Percentiles rank a stretch among this genome's conserved stretches.
Evolutionary conservation across 2,113 vertebrate genomes (phyloP).

Genomic region (Cyprinodon tularosa): DNA sequence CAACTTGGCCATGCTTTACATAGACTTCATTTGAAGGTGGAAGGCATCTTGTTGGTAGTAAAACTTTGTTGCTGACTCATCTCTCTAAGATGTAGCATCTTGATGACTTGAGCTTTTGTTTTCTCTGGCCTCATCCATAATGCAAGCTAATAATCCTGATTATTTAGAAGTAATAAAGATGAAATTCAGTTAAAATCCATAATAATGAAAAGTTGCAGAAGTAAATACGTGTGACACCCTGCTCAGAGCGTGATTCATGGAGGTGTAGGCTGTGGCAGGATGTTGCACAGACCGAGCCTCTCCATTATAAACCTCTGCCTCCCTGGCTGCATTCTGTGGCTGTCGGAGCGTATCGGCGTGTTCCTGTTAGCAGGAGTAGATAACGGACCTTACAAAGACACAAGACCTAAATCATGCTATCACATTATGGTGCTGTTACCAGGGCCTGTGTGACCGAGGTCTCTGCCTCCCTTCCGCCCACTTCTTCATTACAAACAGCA

Average conservation of each 20-base stretch:
- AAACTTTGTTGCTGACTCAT: background rate
- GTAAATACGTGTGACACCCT: constrained; percentile 32
- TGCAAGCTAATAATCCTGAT: background rate
- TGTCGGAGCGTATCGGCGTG: constrained; percentile 54
- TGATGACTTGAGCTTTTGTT: background rate
- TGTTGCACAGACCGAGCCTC: constrained; percentile 12
- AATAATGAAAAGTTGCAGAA: constrained; percentile 14
- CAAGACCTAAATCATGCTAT: constrained; percentile 75
- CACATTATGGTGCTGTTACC: constrained; percentile 66
- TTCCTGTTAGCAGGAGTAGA: constrained; percentile 63
- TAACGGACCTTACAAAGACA: constrained; percentile 63
- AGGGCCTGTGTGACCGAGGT: constrained; percentile 49
- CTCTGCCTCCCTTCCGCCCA: constrained; percentile 33
- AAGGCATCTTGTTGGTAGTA: background rate
- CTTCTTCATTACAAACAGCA: constrained; percentile 4
- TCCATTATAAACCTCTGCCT: constrained; percentile 56
- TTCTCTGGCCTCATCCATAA: constrained; percentile 2
- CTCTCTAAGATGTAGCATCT: background rate
- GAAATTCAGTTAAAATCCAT: background rate
- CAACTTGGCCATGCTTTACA: too few species aligned
- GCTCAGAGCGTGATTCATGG: constrained; percentile 44
- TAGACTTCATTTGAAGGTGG: background rate
- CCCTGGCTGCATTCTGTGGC: constrained; percentile 51
- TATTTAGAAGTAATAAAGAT: constrained; percentile 1
- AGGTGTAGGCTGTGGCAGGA: constrained; percentile 33